Base-by-base conservation (phyloP, 2,797 vertebrate genomes). In the Enteromius viviparus region DNA sequence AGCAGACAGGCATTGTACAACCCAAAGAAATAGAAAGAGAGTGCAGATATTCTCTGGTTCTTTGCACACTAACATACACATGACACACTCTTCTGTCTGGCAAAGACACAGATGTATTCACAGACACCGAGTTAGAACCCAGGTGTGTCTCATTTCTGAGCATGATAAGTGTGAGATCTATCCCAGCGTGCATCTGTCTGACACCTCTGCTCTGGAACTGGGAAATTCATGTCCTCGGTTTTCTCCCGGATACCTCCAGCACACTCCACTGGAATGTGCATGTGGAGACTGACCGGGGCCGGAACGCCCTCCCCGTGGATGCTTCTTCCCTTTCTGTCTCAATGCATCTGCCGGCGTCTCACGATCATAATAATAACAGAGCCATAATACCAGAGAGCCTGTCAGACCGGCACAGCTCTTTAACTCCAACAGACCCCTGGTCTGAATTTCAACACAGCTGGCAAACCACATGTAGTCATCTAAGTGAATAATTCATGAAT, bases 381-480 rank as follows among this genome's bases (percentile, higher is more conserved):
- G 55, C 32, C 60, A 69, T 66, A 77, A 87, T 76, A 83, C 40
- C 37, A 77, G 37, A 8, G 34, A 77, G 65, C 5, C 68, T 68
- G 62, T 72, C 74, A 77, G 77, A 81, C 19, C 34, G 45, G 69
- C 26, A 85, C 75, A 53, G 78, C 74, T 78, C 77, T 85, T 80
- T 23, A 82, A 51, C 53, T 84, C 78, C 21, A 84, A 84, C 78
- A 86, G 78, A 81, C 72, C 76, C 68, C 76, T 68, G 78, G 37
- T 72, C 78, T 82, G 78, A 55, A 84, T 86, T 87, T 83, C 53
- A 83, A 69, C 72, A 58, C 72, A 83, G 81, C 49, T 83, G 80
- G 64, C 42, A 69, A 79, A 80, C 15, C 60, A 37, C 65, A 70
- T 45, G 19, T 51, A 60, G 72, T 34, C 10, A 37, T 11, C 19